Evolutionary conservation across 1,140 invertebrate genomes (phyloP).

Genomic region (Bombus confusus): DNA sequence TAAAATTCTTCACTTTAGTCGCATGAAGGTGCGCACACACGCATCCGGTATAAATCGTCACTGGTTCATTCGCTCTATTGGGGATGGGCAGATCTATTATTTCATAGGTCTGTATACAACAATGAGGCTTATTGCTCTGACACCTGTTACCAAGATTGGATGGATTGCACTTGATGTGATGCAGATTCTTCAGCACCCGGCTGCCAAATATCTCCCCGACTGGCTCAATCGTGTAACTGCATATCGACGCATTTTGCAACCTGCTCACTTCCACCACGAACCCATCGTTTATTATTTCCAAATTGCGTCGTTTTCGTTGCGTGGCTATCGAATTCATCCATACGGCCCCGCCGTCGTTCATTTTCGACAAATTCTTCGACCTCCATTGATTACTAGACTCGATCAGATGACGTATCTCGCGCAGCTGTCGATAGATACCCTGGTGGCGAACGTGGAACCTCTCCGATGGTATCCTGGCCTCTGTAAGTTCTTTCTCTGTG

Average conservation of each 20-base stretch:
- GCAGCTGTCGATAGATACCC: not conserved
- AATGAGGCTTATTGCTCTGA: conserved; percentile 38
- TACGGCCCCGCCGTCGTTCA: too few species aligned
- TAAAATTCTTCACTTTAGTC: not conserved
- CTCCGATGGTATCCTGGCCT: not conserved
- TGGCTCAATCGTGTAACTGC: conserved; percentile 63
- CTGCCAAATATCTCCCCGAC: conserved; percentile 36
- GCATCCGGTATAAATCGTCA: conserved; percentile 65
- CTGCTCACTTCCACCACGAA: conserved; percentile 57
- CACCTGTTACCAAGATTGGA: conserved; percentile 49
- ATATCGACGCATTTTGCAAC: conserved; percentile 62
- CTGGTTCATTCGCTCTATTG: not conserved
- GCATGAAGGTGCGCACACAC: conserved; percentile 47
- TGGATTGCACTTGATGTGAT: conserved; percentile 63
- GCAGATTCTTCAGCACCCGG: conserved; percentile 43
- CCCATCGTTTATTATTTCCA: too few species aligned
- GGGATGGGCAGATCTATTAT: conserved; percentile 24
- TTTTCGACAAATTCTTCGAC: not conserved
- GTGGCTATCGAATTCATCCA: not conserved
- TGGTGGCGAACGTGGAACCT: not conserved
- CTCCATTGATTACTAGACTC: too few species aligned
- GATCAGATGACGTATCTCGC: not conserved
- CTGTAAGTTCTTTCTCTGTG: not conserved
- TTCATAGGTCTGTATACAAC: conserved; percentile 66
- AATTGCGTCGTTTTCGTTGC: not conserved